Conservation (phyloP, 2,113 vertebrate species). For the Verasper variegatus region DNA sequence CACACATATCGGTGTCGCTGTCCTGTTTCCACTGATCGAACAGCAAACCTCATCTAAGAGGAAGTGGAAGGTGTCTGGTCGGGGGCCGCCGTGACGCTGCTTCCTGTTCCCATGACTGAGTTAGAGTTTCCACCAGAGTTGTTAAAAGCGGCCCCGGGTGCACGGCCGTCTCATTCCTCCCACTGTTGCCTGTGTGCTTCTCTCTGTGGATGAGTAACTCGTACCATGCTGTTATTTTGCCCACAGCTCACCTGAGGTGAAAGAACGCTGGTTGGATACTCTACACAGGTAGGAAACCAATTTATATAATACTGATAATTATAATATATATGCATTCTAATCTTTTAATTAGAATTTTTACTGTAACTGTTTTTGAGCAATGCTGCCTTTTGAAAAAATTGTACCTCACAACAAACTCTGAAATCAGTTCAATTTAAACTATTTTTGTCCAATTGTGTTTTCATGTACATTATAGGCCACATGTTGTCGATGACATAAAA, state of each 20-base stretch:
- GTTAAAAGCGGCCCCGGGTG: constrained; percentile 73
- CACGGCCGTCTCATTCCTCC: constrained; percentile 60
- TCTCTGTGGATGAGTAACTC: constrained; percentile 76
- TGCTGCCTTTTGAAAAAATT: neutral
- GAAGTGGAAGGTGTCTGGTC: constrained; percentile 82
- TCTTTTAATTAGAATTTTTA: neutral
- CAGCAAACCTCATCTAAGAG: constrained; percentile 77
- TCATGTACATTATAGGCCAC: neutral
- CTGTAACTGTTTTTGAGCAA: neutral
- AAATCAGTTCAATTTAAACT: too few relatives aligned
- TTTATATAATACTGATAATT: too few relatives aligned
- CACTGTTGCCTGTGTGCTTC: constrained; percentile 12
- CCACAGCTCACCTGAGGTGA: constrained; percentile 82
- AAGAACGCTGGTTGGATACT: constrained; percentile 86
- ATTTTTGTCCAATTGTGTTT: too few relatives aligned
- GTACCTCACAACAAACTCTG: too few relatives aligned
- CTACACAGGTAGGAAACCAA: constrained; percentile 83
- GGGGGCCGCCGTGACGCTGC: constrained; percentile 85
- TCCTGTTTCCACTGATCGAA: constrained; percentile 71
- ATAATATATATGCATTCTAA: too few relatives aligned
- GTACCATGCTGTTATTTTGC: constrained; percentile 80
- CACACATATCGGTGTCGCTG: neutral
- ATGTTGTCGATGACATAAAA: too few relatives aligned
- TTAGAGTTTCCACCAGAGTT: constrained; percentile 83
- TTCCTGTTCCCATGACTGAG: constrained; percentile 86